Conservation (phyloP, 92 coral and sea anemone species). For the Montipora capitata region DNA sequence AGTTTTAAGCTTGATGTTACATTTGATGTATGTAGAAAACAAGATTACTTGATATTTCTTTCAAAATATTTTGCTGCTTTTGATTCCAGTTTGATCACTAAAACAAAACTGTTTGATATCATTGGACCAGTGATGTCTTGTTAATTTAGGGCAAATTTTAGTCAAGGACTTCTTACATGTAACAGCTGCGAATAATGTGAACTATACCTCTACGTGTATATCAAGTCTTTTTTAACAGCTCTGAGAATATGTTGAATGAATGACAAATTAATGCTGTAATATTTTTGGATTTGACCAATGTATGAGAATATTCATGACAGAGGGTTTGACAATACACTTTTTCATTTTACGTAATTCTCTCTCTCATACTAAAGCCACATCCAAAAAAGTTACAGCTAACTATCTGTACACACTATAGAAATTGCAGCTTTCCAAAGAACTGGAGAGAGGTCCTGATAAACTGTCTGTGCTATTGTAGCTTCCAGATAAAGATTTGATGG, state of each 20-base stretch:
- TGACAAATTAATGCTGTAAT: not conserved
- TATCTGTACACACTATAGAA: conserved; percentile 48
- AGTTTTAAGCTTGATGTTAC: too few relatives aligned
- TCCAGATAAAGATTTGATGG: conserved; percentile 14
- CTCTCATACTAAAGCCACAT: not conserved
- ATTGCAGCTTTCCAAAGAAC: conserved; percentile 40
- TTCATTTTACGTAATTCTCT: not conserved
- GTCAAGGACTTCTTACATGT: not conserved
- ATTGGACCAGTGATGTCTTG: too few relatives aligned
- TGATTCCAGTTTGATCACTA: too few relatives aligned
- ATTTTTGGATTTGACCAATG: not conserved
- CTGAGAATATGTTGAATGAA: not conserved
- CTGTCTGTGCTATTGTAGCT: conserved; percentile 29
- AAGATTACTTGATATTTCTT: too few relatives aligned
- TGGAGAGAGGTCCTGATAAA: conserved; percentile 11
- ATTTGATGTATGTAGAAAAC: too few relatives aligned
- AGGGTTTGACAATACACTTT: not conserved
- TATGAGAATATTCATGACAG: too few relatives aligned
- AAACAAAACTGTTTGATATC: too few relatives aligned
- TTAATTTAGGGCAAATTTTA: too few relatives aligned
- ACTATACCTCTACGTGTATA: too few relatives aligned
- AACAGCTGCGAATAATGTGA: too few relatives aligned
- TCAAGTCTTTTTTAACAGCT: too few relatives aligned
- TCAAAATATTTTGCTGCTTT: too few relatives aligned
- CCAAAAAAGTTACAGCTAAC: not conserved